These are phyloP conservation scores for Acromyrmex charruanus DNA, from an alignment of 1,140 invertebrate genomes.

Conservation along the genomic window DNA sequence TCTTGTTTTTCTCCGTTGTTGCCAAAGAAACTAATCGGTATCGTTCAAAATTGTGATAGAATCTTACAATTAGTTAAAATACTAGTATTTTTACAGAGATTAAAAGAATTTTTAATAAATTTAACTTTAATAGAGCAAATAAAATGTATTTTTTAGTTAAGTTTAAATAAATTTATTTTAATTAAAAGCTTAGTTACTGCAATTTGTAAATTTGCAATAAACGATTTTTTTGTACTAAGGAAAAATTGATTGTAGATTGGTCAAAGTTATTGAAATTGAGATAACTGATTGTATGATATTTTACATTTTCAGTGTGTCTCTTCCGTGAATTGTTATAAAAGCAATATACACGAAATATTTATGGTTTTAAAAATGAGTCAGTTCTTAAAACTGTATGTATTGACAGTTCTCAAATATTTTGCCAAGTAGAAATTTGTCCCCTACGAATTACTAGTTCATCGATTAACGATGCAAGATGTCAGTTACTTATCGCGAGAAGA, in stretches of 20 bases:
- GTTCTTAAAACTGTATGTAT: neutral
- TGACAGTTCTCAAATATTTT: neutral
- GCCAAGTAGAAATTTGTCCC: slow-evolving; percentile 39
- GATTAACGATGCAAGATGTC: slow-evolving; percentile 69
- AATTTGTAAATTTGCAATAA: neutral
- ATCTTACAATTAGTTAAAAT: neutral
- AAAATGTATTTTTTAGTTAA: neutral
- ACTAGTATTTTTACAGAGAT: neutral
- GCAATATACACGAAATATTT: neutral
- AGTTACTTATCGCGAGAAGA: slow-evolving; percentile 55
- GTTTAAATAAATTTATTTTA: neutral
- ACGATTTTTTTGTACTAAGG: neutral
- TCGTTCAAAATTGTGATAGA: neutral
- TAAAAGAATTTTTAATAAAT: neutral
- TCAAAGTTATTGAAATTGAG: neutral
- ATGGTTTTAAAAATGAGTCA: neutral
- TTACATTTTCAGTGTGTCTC: neutral
- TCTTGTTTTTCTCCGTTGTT: neutral
- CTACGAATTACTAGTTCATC: slow-evolving; percentile 47
- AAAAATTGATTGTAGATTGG: neutral
- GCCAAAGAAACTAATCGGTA: neutral
- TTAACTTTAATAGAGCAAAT: neutral
- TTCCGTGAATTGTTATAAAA: neutral
- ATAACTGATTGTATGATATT: neutral
- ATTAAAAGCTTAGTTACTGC: neutral